phyloP scores from a whole-genome alignment of 2,888 invertebrate species.

The Lasioglossum leucozonium region DNA sequence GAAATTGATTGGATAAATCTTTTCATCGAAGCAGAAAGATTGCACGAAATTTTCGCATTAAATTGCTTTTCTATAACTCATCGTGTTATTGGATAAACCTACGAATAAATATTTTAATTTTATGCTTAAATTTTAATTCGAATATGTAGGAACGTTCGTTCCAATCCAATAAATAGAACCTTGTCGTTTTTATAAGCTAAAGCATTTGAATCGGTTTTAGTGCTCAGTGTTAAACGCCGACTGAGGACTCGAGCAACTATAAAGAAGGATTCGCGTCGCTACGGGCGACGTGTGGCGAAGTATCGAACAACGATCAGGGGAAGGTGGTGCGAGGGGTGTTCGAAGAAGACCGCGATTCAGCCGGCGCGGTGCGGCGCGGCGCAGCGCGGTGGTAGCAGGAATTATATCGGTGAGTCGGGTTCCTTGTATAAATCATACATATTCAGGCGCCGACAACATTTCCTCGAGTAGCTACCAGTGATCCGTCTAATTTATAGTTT shows the following conservation, averaged over 20 bases:
- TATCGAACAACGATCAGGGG: slow-evolving; percentile 34
- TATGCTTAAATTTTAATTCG: too few relatives aligned
- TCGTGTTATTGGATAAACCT: too few relatives aligned
- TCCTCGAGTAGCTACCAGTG: slow-evolving; percentile 83
- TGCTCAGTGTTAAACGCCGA: too few relatives aligned
- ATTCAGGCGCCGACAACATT: slow-evolving; percentile 82
- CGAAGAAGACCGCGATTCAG: slow-evolving; percentile 48
- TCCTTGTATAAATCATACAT: slow-evolving; percentile 82
- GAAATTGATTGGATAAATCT: too few relatives aligned
- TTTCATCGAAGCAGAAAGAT: too few relatives aligned
- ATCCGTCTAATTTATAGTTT: slow-evolving; percentile 84
- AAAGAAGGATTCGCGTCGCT: neutral
- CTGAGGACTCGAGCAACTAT: neutral
- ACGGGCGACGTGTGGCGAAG: neutral
- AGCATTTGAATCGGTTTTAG: too few relatives aligned
- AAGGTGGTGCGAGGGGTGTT: slow-evolving; percentile 13
- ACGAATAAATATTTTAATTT: too few relatives aligned
- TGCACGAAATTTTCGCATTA: too few relatives aligned
- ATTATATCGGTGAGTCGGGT: slow-evolving; percentile 80
- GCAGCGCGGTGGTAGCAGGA: slow-evolving; percentile 64
- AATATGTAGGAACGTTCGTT: too few relatives aligned
- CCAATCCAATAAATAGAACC: too few relatives aligned
- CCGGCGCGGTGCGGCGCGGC: slow-evolving; percentile 43
- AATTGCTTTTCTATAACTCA: too few relatives aligned
- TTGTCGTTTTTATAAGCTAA: too few relatives aligned